Evolutionary conservation across 2,113 vertebrate species (phyloP), one percentile per base, ranked within the genome.

Genomic region (Ranitomeya variabilis): DNA sequence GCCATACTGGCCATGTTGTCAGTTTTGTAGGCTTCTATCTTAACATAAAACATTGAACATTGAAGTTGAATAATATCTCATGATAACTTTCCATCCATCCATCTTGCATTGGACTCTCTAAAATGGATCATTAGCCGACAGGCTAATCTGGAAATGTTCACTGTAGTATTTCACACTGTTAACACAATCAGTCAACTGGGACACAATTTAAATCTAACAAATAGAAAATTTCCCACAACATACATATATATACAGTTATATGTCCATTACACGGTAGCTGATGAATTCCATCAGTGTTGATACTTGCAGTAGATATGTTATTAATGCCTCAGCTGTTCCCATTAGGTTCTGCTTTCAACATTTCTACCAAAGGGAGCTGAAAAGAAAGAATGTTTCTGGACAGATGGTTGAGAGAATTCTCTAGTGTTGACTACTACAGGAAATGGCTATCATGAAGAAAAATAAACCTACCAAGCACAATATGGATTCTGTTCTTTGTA

Each of bases 321-420:
- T 78, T 26, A 66, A 64, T 78, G 55, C 26, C 85, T 77, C 85
- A 86, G 73, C 85, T 86, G 85, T 60, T 86, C 57, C 59, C 55
- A 86, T 78, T 64, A 86, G 13, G 2, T 51, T 37, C 59, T 77
- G 73, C 26, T 57, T 62, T 86, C 73, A 77, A 23, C 71, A 37
- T 86, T 78, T 86, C 59, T 18, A 86, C 57, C 85, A 77, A 86
- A 64, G 74, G 26, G 69, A 78, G 26, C 31, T 77, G 85, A 78
- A 77, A 60, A 55, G 16, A 10, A 26, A 10, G 71, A 77, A 86
- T 62, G 84, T n/a, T 12, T 57, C 57, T 51, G 31, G 84, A 76
- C 69, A 80, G 79, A 60, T 80, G 57, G 55, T 16, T 31, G 55
- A n/a, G 57, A 59, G 3, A 59, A 57, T 59, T 26, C 54, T 59